Evolutionary conservation across 2,797 vertebrate species (phyloP).

Genomic region (Danionella dracula): DNA sequence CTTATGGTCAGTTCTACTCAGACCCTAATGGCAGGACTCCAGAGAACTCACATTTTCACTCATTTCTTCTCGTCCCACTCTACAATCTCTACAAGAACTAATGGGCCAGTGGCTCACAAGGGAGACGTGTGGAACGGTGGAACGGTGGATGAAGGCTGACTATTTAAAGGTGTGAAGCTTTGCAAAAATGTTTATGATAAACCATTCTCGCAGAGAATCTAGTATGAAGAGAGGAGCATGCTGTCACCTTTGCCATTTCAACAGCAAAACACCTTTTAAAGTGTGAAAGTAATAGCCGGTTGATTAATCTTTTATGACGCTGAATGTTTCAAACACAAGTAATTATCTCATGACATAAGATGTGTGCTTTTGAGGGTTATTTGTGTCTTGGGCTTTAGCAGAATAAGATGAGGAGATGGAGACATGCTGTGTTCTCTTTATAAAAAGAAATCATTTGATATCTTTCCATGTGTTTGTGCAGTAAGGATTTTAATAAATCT

Average conservation of each 20-base stretch:
- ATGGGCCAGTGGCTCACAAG: conserved; percentile 12
- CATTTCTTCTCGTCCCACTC: background rate
- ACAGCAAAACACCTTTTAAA: conserved; percentile 14
- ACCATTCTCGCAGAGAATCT: background rate
- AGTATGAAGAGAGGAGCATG: too few species aligned
- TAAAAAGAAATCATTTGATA: too few species aligned
- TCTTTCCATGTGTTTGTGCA: too few species aligned
- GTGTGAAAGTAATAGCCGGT: conserved; percentile 5
- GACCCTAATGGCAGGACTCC: conserved; percentile 1
- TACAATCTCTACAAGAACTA: background rate
- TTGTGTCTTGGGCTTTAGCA: background rate
- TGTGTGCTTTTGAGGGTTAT: background rate
- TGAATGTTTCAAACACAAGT: conserved; percentile 6
- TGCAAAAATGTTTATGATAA: conserved; percentile 18
- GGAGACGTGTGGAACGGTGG: conserved; percentile 4
- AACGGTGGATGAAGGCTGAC: background rate
- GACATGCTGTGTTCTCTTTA: too few species aligned
- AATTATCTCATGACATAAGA: conserved; percentile 12
- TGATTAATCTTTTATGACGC: conserved; percentile 1
- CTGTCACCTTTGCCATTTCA: conserved; percentile 32
- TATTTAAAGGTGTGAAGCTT: conserved; percentile 10
- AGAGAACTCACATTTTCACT: background rate
- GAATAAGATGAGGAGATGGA: background rate
- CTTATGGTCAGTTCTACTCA: background rate
- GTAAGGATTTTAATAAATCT: too few species aligned